These are phyloP conservation scores for Brenthis daphne DNA, from an alignment of 2,888 invertebrate genomes.

Conservation along the genomic window DNA sequence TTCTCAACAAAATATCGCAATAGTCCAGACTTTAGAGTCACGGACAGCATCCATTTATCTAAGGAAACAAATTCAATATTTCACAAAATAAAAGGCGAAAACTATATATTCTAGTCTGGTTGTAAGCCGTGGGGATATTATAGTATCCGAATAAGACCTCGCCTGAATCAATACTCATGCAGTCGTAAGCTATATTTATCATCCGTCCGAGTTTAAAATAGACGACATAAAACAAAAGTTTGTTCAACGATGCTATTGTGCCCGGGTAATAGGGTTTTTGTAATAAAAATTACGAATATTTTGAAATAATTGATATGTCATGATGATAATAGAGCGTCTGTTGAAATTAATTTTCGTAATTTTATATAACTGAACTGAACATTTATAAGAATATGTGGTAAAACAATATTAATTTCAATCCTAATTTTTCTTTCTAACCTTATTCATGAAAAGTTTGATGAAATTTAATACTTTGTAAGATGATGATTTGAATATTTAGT, in stretches of 20 bases:
- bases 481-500: too few species aligned
- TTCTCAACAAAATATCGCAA: too few species aligned
- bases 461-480: too few species aligned
- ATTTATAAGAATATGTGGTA: too few species aligned
- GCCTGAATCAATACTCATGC: constrained; percentile 49
- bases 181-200: constrained; percentile 50
- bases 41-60: constrained; percentile 8
- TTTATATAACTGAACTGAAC: too few species aligned
- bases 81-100: constrained; percentile 4
- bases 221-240: constrained; percentile 32
- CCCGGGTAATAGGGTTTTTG: constrained; percentile 2
- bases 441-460: too few species aligned
- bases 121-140: constrained; percentile 15
- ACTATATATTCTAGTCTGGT: constrained; percentile 16
- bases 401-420: too few species aligned
- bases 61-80: constrained; percentile 11
- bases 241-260: constrained; percentile 19
- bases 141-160: constrained; percentile 41
- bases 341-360: too few species aligned
- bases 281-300: background rate
- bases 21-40: background rate
- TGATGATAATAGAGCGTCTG: too few species aligned
- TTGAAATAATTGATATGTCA: too few species aligned
- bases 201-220: constrained; percentile 43
- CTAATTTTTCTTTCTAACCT: too few species aligned